phyloP scores from a whole-genome alignment of 2,888 invertebrate species.

The Pseudococcus jackbeardsleyi region DNA sequence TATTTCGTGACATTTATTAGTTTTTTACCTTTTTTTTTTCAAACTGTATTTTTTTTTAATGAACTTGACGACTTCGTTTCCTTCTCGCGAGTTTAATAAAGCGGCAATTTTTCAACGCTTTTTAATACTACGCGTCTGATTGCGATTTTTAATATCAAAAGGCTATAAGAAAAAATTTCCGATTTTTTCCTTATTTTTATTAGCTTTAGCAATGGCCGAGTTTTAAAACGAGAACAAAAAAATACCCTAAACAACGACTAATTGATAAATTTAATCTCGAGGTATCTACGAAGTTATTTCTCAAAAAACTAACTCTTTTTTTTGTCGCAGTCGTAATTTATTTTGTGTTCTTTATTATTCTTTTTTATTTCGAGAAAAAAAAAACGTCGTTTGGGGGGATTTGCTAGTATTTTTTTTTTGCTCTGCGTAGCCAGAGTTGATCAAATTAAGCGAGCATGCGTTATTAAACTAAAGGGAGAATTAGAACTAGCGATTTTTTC shows the following conservation, averaged over 20 bases:
- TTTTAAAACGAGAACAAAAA: background rate
- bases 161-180: background rate
- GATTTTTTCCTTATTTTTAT: background rate
- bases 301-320: background rate
- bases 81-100: background rate
- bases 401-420: background rate
- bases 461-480: background rate
- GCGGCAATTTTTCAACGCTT: slow-evolving; percentile 30
- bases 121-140: slow-evolving; percentile 5
- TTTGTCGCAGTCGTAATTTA: slow-evolving; percentile 12
- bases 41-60: slow-evolving; percentile 5
- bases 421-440: background rate
- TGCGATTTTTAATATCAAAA: slow-evolving; percentile 26
- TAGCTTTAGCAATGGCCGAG: background rate
- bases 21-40: background rate
- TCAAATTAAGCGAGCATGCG: slow-evolving; percentile 12
- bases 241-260: background rate
- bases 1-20: slow-evolving; percentile 42
- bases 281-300: background rate
- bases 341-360: background rate
- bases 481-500: background rate
- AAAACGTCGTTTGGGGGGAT: background rate
- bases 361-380: background rate
- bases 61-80: background rate
- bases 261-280: slow-evolving; percentile 20